Evolutionary conservation across 2,888 invertebrate genomes (phyloP).

Genomic region (Julus scandinavius): DNA sequence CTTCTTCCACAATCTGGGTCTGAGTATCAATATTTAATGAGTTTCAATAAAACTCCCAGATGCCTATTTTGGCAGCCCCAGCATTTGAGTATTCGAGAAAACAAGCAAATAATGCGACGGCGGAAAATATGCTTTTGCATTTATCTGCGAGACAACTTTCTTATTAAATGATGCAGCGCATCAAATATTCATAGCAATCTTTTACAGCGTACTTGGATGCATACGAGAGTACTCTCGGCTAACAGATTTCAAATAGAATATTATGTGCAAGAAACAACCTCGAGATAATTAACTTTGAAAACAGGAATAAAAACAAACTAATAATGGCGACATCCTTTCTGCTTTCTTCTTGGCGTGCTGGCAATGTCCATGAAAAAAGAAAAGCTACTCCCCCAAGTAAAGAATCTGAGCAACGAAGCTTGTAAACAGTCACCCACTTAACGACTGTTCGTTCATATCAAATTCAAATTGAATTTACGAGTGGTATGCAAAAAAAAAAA

Average conservation of each 20-base stretch:
- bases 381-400: background rate
- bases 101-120: constrained; percentile 22
- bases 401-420: background rate
- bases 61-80: constrained; percentile 27
- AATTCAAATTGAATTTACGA: background rate
- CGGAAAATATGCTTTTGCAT: constrained; percentile 23
- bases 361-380: background rate
- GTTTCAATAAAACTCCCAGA: constrained; percentile 19
- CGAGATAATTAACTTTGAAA: constrained; percentile 27
- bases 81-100: background rate
- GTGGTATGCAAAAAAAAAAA: background rate
- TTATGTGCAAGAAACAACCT: background rate
- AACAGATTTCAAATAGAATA: constrained; percentile 9
- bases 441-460: background rate
- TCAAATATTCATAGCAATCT: constrained; percentile 27
- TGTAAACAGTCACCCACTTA: background rate
- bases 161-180: constrained; percentile 14
- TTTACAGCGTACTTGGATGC: constrained; percentile 14
- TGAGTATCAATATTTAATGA: background rate
- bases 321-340: background rate
- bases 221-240: background rate
- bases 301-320: constrained; percentile 14
- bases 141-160: constrained; percentile 13
- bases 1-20: background rate
- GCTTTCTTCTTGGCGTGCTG: background rate